phyloP scores from a whole-genome alignment of 2,888 invertebrate genomes.

The Eupithecia abbreviata region DNA sequence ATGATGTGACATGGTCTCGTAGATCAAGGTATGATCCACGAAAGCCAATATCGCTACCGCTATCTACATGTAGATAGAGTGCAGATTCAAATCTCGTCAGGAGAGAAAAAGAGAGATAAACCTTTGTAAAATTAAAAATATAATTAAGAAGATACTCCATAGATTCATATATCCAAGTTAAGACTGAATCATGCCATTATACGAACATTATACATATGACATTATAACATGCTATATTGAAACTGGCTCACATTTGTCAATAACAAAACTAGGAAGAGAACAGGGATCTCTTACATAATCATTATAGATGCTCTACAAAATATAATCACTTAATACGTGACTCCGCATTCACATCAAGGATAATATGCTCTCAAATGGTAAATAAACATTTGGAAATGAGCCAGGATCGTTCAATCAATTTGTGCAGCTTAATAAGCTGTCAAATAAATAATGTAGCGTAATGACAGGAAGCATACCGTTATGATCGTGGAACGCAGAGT shows the following conservation, averaged over 20 bases:
- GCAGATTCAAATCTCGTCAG: not conserved
- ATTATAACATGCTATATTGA: not conserved
- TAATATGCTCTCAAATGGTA: conserved; percentile 30
- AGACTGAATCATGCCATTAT: not conserved
- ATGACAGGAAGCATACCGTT: conserved; percentile 33
- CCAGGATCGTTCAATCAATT: conserved; percentile 39
- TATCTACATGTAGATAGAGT: not conserved
- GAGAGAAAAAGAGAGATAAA: not conserved
- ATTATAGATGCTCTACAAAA: not conserved
- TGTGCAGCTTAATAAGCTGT: conserved; percentile 36
- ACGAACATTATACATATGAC: not conserved
- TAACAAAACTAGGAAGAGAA: not conserved
- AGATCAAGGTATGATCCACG: not conserved
- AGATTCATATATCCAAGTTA: not conserved
- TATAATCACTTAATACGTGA: conserved; percentile 14
- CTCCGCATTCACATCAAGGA: conserved; percentile 19
- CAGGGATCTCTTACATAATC: not conserved
- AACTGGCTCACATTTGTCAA: not conserved
- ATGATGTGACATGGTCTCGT: not conserved
- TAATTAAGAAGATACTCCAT: not conserved
- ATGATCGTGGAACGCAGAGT: conserved; percentile 9
- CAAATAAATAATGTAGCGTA: conserved; percentile 31
- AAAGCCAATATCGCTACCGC: not conserved
- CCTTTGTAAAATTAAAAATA: not conserved
- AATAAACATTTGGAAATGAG: conserved; percentile 35